Evolutionary conservation across 1,140 invertebrate species (phyloP).

Genomic region (Ceratina japonica): DNA sequence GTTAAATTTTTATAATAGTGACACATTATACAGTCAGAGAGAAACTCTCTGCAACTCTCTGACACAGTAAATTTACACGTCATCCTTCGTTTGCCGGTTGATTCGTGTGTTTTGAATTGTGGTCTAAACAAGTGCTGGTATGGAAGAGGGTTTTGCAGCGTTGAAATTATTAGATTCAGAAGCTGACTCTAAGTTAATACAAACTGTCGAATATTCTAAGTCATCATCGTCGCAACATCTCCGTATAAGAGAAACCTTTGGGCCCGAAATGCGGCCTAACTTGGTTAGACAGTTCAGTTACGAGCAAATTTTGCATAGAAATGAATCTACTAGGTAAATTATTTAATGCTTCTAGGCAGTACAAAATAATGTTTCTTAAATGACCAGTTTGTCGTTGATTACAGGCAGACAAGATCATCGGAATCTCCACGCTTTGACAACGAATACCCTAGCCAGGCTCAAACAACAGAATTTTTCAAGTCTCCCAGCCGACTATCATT

Average conservation of each 20-base stretch:
- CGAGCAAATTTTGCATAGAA: slow-evolving; percentile 61
- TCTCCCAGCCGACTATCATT: not conserved
- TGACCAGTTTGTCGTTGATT: not conserved
- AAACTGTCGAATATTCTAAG: slow-evolving; percentile 62
- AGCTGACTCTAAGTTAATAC: slow-evolving; percentile 48
- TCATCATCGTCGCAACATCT: slow-evolving; percentile 48
- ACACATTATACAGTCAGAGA: no score
- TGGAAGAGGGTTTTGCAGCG: slow-evolving; percentile 65
- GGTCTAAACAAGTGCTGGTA: slow-evolving; percentile 8
- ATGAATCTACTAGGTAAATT: slow-evolving; percentile 56
- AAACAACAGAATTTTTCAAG: not conserved
- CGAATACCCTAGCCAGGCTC: slow-evolving; percentile 20
- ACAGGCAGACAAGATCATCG: slow-evolving; percentile 45
- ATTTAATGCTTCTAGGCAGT: not conserved
- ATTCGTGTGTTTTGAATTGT: slow-evolving; percentile 13
- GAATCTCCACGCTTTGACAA: not conserved
- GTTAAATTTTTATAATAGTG: no score
- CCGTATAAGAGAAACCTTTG: slow-evolving; percentile 43
- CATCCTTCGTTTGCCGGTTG: not conserved
- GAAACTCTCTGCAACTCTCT: no score
- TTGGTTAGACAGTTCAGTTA: slow-evolving; percentile 66
- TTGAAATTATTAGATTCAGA: slow-evolving; percentile 53
- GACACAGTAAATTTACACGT: no score
- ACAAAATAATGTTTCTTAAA: not conserved
- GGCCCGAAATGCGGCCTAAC: slow-evolving; percentile 13